phyloP scores from a whole-genome alignment of 2,888 invertebrate species.

The Parnassius smintheus region DNA sequence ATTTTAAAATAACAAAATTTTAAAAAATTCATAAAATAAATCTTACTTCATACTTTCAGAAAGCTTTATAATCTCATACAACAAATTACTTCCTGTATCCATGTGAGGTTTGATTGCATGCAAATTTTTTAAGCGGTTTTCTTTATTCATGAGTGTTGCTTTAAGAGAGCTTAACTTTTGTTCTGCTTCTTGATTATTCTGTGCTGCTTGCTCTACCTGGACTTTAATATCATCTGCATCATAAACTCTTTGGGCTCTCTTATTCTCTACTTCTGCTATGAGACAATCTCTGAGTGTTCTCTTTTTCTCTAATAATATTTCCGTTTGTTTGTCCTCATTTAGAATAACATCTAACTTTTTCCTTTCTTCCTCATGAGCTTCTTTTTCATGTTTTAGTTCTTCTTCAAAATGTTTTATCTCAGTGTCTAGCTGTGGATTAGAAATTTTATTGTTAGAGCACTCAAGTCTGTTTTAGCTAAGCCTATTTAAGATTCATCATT shows the following conservation, averaged over 20 bases:
- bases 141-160: constrained; percentile 57
- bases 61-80: constrained; percentile 60
- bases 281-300: constrained; percentile 54
- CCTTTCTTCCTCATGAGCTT: constrained; percentile 47
- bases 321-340: constrained; percentile 51
- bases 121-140: constrained; percentile 60
- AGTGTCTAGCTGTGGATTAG: constrained; percentile 45
- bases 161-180: constrained; percentile 51
- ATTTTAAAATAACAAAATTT: too few relatives aligned
- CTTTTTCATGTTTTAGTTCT: constrained; percentile 59
- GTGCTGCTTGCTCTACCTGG: constrained; percentile 55
- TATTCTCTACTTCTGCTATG: constrained; percentile 54
- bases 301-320: constrained; percentile 59
- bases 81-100: constrained; percentile 56
- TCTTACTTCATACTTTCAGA: constrained; percentile 59
- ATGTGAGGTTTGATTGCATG: constrained; percentile 63
- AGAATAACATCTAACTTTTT: constrained; percentile 48
- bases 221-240: constrained; percentile 64
- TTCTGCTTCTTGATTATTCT: constrained; percentile 59
- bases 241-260: constrained; percentile 57
- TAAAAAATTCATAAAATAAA: background rate
- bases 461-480: too few relatives aligned
- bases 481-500: too few relatives aligned
- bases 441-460: background rate
- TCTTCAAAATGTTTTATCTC: constrained; percentile 58